Evolutionary conservation across 2,888 invertebrate genomes (phyloP), one percentile per base, ranked within the genome.

Genomic region (Theretra japonica): DNA sequence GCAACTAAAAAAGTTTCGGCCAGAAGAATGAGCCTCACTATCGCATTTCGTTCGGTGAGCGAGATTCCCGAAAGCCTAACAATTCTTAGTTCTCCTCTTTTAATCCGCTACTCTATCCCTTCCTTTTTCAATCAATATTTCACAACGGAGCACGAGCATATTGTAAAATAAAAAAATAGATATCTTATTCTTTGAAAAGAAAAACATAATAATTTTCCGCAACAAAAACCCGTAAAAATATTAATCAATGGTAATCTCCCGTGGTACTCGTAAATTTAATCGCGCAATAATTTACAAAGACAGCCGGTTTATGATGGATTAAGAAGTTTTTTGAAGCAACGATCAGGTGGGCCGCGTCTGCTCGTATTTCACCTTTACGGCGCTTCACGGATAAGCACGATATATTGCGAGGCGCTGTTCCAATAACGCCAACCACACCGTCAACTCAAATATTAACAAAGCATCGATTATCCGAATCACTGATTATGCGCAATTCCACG

Each of bases 261-360:
- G 6, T n/a, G 53, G 53, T 53, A 8, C 21, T 59, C 70, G 56
- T 23, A 62, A 62, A 70, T 65, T 65, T 62, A 56, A 70, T 70
- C 70, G 23, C 11, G 33, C 23, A 53, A 65, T 83, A 80, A 83
- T 82, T 83, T 80, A 80, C 79, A 77, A 77, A 78, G 82, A 80
- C 83, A 80, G 76, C 76, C 76, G 77, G 78, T 82, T 80, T 81
- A 80, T 74, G 80, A 80, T 74, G 80, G 80, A 83, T 83, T 82
- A 82, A 77, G 78, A 79, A 81, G 76, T 76, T 81, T 78, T 69
- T 65, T 72, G n/a, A 71, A 72, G 75, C 77, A 74, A 70, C 74
- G 75, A 74, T 81, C 79, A 80, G 78, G 78, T 79, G 78, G 56
- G 72, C 74, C 73, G 73, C 59, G 69, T 57, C 73, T 62, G 70